Evolutionary conservation across 2,888 invertebrate species (phyloP).

Genomic region (Meandrusa payeni): DNA sequence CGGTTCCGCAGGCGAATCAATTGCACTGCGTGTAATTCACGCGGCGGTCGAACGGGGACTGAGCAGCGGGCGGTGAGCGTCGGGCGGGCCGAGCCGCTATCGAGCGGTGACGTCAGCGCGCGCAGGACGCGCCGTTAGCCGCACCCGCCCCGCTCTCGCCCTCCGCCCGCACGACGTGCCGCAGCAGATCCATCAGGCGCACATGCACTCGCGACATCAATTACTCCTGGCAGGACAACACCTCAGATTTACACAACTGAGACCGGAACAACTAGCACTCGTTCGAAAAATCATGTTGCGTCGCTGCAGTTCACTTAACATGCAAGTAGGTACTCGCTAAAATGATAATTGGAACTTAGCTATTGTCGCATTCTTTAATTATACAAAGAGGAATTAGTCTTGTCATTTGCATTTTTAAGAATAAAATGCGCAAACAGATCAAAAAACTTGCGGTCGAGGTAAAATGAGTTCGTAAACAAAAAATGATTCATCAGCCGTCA

Average conservation of each 20-base stretch:
- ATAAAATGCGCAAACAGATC: background rate
- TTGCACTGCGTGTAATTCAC: conserved; percentile 21
- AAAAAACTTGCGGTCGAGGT: conserved; percentile 14
- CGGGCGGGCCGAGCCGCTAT: conserved; percentile 69
- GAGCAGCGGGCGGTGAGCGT: conserved; percentile 42
- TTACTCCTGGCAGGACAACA: background rate
- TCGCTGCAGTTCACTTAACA: background rate
- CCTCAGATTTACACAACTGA: background rate
- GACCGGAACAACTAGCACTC: background rate
- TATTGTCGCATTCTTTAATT: too few relatives aligned
- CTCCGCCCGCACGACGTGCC: conserved; percentile 43
- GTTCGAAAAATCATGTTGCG: background rate
- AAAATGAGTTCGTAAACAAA: conserved; percentile 23
- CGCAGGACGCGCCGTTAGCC: conserved; percentile 77
- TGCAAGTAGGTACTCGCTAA: too few relatives aligned
- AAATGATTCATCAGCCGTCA: conserved; percentile 22
- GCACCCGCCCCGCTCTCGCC: conserved; percentile 48
- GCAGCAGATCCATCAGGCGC: conserved; percentile 60
- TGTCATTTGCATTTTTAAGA: too few relatives aligned
- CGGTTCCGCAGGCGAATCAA: conserved; percentile 27
- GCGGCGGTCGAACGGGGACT: conserved; percentile 31
- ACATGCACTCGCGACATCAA: conserved; percentile 26
- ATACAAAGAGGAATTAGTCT: too few relatives aligned
- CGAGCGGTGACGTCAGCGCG: conserved; percentile 81
- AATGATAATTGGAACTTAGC: too few relatives aligned